These are phyloP conservation scores for Spinibarbus caldwelli DNA, from an alignment of 2,797 vertebrate genomes.

Conservation along the genomic window DNA sequence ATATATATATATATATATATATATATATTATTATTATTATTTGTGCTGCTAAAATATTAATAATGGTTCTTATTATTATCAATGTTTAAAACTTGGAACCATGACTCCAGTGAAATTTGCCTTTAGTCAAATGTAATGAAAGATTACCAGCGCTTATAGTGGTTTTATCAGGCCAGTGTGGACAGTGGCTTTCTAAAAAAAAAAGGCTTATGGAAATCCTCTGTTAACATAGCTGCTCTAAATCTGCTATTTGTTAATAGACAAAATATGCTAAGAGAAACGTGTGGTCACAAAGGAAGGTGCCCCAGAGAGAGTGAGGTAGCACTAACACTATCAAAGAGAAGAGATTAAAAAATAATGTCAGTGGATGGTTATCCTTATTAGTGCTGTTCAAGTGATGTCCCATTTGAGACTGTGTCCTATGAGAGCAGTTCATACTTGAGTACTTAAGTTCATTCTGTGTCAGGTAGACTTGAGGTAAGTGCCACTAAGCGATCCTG, in stretches of 20 bases:
- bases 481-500: slow-evolving; percentile 44
- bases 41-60: not conserved
- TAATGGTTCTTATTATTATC: not conserved
- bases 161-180: slow-evolving; percentile 9
- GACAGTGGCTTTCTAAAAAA: slow-evolving; percentile 9
- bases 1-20: too few relatives aligned
- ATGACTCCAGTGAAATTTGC: not conserved
- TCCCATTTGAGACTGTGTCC: slow-evolving; percentile 24
- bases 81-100: not conserved
- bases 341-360: not conserved
- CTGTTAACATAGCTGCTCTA: slow-evolving; percentile 10
- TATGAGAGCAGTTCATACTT: slow-evolving; percentile 15
- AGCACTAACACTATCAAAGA: not conserved
- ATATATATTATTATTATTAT: too few relatives aligned
- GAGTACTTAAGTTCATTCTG: slow-evolving; percentile 25
- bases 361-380: not conserved
- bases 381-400: slow-evolving; percentile 16
- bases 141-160: not conserved
- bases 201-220: slow-evolving; percentile 46
- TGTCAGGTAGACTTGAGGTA: slow-evolving; percentile 43
- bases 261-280: not conserved
- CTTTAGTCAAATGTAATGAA: slow-evolving; percentile 21
- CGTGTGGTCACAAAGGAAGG: not conserved
- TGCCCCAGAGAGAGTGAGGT: not conserved
- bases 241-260: slow-evolving; percentile 43